Conservation (phyloP, 2,113 vertebrate species). For the Cacatua alba region DNA sequence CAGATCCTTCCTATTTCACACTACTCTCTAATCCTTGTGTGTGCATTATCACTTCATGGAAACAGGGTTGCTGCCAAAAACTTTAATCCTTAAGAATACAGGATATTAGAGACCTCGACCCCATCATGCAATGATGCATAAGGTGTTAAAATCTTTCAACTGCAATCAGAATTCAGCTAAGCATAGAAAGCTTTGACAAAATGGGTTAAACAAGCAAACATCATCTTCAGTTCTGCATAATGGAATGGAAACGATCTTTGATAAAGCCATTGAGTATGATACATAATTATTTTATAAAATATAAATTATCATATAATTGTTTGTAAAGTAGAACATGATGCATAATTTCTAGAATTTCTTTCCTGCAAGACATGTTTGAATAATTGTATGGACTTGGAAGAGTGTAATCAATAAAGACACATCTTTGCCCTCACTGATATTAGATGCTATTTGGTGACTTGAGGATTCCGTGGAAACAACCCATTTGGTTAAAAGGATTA, state of each 20-base stretch:
- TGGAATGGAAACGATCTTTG: neutral
- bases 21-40: neutral
- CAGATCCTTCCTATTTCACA: neutral
- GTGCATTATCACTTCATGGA: neutral
- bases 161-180: neutral
- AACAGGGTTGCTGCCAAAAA: neutral
- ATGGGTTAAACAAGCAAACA: neutral
- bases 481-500: too few relatives aligned
- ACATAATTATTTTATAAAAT: neutral
- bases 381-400: too few relatives aligned
- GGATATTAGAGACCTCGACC: neutral
- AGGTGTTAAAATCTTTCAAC: neutral
- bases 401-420: too few relatives aligned
- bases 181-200: neutral
- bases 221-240: neutral
- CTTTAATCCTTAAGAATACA: neutral
- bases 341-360: too few relatives aligned
- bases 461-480: too few relatives aligned
- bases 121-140: neutral
- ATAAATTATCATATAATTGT: neutral
- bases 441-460: too few relatives aligned
- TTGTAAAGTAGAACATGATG: neutral
- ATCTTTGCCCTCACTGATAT: too few relatives aligned
- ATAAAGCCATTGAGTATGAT: neutral
- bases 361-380: too few relatives aligned